A percentile compares a stretch with the other conserved stretches of the same genome.
Conservation (phyloP, 2,113 vertebrate genomes). For the Recurvirostra avosetta region DNA sequence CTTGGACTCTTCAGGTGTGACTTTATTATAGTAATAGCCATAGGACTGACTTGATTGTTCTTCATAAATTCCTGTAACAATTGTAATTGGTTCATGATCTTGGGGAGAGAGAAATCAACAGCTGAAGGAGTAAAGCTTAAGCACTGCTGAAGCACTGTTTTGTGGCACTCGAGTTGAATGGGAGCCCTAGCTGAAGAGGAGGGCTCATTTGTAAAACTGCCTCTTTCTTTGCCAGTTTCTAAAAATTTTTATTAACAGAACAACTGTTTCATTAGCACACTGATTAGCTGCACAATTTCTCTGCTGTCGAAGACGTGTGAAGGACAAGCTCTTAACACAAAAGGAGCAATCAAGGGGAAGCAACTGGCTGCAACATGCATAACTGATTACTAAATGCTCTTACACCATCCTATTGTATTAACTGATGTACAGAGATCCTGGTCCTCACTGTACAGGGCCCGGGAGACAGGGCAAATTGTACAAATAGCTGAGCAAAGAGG, state of each 20-base stretch:
- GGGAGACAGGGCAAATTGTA: not conserved
- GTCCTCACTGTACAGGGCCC: fast-evolving
- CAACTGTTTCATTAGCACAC: constrained; percentile 26
- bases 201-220: not conserved
- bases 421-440: not conserved
- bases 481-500: not conserved
- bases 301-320: not conserved
- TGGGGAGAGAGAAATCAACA: not conserved
- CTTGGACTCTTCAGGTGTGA: not conserved
- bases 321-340: constrained; percentile 37
- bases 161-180: not conserved
- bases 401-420: not conserved
- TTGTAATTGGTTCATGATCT: not conserved
- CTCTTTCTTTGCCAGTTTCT: not conserved
- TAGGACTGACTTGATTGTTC: not conserved
- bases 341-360: constrained; percentile 38
- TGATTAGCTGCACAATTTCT: constrained; percentile 33
- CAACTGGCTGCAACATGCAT: not conserved
- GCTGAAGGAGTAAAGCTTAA: not conserved
- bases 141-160: not conserved
- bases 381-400: not conserved
- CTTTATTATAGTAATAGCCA: not conserved
- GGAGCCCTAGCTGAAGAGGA: not conserved
- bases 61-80: not conserved
- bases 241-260: constrained; percentile 21